phyloP scores from a whole-genome alignment of 2,888 invertebrate genomes.

The Lithophane semibrunnea region DNA sequence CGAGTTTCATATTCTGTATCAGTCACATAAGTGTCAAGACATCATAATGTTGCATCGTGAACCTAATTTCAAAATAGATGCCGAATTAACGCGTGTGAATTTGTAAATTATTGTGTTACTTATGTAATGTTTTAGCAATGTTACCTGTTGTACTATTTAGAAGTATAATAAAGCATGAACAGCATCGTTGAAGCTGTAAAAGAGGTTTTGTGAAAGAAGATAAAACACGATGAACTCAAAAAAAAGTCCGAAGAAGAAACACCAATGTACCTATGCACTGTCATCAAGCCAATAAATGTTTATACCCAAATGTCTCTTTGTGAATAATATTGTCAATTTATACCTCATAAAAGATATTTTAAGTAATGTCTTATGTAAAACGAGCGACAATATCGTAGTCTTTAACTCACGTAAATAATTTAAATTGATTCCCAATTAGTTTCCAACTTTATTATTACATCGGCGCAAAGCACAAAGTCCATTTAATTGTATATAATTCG shows the following conservation, averaged over 20 bases:
- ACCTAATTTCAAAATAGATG: constrained; percentile 60
- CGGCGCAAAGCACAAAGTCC: constrained; percentile 13
- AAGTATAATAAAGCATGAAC: constrained; percentile 17
- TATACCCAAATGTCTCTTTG: too few species aligned
- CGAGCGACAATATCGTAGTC: not conserved
- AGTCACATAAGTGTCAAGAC: constrained; percentile 56
- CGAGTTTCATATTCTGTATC: constrained; percentile 52
- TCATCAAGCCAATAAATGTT: not conserved
- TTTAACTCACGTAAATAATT: constrained; percentile 24
- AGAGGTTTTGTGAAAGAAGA: not conserved
- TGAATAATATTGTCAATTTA: not conserved
- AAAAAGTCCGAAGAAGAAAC: not conserved
- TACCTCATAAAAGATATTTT: not conserved
- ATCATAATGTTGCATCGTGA: constrained; percentile 43
- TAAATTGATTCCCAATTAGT: constrained; percentile 38
- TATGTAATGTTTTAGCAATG: constrained; percentile 39
- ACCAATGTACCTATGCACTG: too few species aligned
- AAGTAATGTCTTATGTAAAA: not conserved
- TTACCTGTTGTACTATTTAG: constrained; percentile 14
- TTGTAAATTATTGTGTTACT: constrained; percentile 57
- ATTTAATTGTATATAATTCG: constrained; percentile 52
- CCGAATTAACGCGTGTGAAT: constrained; percentile 62
- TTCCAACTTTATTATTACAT: constrained; percentile 26
- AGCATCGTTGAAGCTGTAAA: not conserved
- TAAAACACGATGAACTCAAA: too few species aligned